These are phyloP conservation scores for Lanistes nyassanus DNA, from an alignment of 1,140 invertebrate genomes.

Conservation along the genomic window DNA sequence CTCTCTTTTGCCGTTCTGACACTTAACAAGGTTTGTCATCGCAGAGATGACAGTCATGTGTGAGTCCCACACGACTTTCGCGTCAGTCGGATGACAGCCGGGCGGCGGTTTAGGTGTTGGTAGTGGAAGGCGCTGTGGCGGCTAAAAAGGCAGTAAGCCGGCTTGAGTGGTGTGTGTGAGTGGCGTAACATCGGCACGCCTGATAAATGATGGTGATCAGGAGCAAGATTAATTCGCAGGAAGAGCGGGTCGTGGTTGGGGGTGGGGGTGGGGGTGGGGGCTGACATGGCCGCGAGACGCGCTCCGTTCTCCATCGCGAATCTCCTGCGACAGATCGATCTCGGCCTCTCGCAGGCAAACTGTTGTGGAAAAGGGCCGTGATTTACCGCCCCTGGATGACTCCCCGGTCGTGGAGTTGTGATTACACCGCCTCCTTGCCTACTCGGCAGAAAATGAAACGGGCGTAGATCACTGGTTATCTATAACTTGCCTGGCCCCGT, in stretches of 20 bases:
- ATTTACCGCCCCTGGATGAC: constrained; percentile 8
- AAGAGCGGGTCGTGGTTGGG: not conserved
- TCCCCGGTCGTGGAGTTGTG: constrained; percentile 5
- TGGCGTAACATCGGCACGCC: no score
- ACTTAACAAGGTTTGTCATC: no score
- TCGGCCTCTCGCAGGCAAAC: not conserved
- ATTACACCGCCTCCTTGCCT: constrained; percentile 10
- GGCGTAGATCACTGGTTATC: constrained; percentile 4
- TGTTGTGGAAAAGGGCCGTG: constrained; percentile 6
- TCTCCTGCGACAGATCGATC: not conserved
- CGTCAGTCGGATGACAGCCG: no score
- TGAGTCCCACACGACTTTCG: no score
- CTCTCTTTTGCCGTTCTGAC: no score
- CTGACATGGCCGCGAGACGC: not conserved
- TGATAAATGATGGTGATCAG: no score
- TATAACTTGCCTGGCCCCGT: not conserved
- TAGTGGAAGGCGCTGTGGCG: no score
- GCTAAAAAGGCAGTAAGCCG: no score
- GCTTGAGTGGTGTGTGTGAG: no score
- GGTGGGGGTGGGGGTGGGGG: not conserved
- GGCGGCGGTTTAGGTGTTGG: no score
- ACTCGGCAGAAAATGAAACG: constrained; percentile 10
- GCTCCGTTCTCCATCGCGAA: not conserved
- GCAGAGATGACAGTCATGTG: no score
- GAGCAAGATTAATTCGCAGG: no score